Base-by-base conservation (phyloP, 2,113 vertebrate genomes). In the Cyrtonyx montezumae region DNA sequence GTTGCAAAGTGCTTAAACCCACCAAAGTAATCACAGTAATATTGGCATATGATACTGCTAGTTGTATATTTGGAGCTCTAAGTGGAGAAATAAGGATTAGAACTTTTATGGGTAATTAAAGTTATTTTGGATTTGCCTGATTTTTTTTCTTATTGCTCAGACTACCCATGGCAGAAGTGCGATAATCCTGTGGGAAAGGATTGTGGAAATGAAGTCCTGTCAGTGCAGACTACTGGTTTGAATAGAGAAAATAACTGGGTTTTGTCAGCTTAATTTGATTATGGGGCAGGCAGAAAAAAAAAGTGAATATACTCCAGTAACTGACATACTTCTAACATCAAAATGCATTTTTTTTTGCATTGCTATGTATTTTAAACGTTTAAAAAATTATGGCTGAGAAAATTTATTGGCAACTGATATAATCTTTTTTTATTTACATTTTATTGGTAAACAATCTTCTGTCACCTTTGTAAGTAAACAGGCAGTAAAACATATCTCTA, bases 401-500 rank as follows among this genome's bases (percentile, higher is more conserved):
- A 71, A 32, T 0, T 18, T 34, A 69, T 48, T 87, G 82, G 18
- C 34, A 62, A 58, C 23, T 25, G 61, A 80, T 43, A 74, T 1
- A n/a, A 2, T 32, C 12, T 49, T 51, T 28, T 77, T 87, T 81
- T 71, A 75, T 55, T 23, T 40, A 56, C 23, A 46, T 80, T 79
- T 58, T 69, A 62, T 68, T 85, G 82, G 96, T 94, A 96, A 87
- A 96, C 66, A 59, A 36, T 40, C 82, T 87, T 84, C 83, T 87
- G 87, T 94, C 20, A 79, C 53, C 69, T 81, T 88, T 85, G n/a
- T 80, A 96, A 95, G 74, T 93, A 80, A 95, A 94, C 0, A 69
- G 75, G 51, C 71, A 95, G 69, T 61, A 95, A 95, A 95, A 69
- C 58, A 43, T 79, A 93, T 96, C 95, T 95, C 63, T 84, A 96